phyloP scores from a whole-genome alignment of 2,797 vertebrate genomes.

The Pangasius mekongensis region DNA sequence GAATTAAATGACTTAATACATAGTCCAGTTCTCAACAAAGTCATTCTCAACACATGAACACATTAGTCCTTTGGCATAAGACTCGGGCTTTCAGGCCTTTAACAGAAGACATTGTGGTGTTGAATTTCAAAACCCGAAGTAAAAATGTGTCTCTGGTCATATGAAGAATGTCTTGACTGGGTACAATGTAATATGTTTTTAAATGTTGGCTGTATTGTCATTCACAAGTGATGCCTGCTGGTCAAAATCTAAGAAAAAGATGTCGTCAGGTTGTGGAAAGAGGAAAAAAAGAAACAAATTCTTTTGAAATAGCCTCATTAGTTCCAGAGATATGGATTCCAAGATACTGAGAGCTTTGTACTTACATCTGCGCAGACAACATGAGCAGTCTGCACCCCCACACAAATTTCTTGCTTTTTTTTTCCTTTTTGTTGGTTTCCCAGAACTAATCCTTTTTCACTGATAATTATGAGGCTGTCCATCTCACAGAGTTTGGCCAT shows the following conservation, averaged over 20 bases:
- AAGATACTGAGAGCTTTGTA: constrained; percentile 8
- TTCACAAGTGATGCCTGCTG: neutral
- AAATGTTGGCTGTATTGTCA: neutral
- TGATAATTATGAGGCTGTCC: neutral
- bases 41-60: neutral
- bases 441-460: neutral
- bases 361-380: neutral
- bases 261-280: neutral
- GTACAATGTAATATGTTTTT: neutral
- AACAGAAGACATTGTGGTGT: neutral
- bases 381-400: neutral
- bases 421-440: neutral
- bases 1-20: neutral
- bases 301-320: constrained; percentile 48
- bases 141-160: neutral
- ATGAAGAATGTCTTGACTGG: no score
- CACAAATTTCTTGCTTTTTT: neutral
- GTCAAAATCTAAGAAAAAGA: neutral
- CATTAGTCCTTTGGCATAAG: neutral
- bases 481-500: neutral
- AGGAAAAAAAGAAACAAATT: constrained; percentile 10
- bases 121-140: neutral
- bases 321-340: constrained; percentile 31
- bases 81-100: neutral
- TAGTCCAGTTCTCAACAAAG: neutral